Evolutionary conservation across 2,113 vertebrate species (phyloP), one percentile per base, ranked within the genome.

Genomic region (Tinamus guttatus): DNA sequence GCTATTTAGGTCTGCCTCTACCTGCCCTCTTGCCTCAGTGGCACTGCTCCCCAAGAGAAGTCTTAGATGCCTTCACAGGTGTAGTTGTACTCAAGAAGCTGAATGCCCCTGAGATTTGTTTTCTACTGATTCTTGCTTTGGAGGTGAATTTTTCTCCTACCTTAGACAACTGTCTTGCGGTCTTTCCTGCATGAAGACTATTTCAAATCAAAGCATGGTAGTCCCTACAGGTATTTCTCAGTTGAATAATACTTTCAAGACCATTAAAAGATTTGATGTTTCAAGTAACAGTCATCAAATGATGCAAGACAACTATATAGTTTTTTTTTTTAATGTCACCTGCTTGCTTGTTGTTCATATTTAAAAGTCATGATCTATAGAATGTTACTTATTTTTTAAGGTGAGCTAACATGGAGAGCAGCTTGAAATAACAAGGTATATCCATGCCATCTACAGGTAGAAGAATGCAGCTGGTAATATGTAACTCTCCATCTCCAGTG

Each of bases 381-480:
- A 68, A 63, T 5, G 3, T 71, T 62, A 64, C 94, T 80, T 64
- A 5, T 63, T 47, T 47, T 45, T 47, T 36, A 13, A 89, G 83
- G 41, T 0, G 69, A 94, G 65, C 58, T 52, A 77, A 89, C 65
- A 69, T n/a, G 83, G 45, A 56, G 83, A 77, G 38, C 68, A 85
- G 95, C 40, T 28, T 1, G 56, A 84, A 91, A 92, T 95, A 85
- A 36, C 38, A 36, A 96, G 83, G 89, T 81, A 36, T 81, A 76
- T 67, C 75, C 85, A 95, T 97, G 96, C 75, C 85, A 97, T 93
- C 90, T 97, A 91, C 90, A 94, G 92, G 87, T 94, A 62, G 95
- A 85, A 95, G 75, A 38, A 63, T 93, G 81, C 91, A 90, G 65
- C 71, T 73, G 69, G 54, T 18, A 79, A 69, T 7, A 8, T 64